These are phyloP conservation scores for Bombus turneri DNA, from an alignment of 1,140 invertebrate genomes.

Conservation along the genomic window DNA sequence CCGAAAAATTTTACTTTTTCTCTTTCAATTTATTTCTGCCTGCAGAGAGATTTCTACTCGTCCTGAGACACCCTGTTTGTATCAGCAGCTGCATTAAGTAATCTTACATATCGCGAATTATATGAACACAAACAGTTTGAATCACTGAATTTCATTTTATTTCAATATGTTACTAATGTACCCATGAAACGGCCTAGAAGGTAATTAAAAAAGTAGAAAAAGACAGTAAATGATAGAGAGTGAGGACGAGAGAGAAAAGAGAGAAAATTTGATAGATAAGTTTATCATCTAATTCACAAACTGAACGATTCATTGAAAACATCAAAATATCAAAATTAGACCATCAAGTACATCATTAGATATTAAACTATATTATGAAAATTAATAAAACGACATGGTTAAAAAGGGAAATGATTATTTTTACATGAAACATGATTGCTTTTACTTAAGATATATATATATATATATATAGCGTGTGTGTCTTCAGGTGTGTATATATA, in stretches of 20 bases:
- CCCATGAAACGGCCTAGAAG: not conserved
- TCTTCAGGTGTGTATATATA: not conserved
- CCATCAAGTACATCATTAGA: not conserved
- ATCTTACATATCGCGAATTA: not conserved
- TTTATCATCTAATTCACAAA: slow-evolving; percentile 23
- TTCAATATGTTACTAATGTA: not conserved
- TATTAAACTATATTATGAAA: not conserved
- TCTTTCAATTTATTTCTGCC: not conserved
- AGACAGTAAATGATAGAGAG: not conserved
- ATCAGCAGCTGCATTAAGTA: not conserved
- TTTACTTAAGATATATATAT: not conserved
- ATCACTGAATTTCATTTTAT: not conserved
- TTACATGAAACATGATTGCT: not conserved
- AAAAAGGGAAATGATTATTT: not conserved
- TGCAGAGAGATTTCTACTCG: not conserved
- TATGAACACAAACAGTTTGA: not conserved
- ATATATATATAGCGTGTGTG: not conserved
- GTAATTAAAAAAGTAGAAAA: not conserved
- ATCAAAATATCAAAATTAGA: slow-evolving; percentile 49
- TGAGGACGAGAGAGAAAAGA: too few relatives aligned
- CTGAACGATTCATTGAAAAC: slow-evolving; percentile 42
- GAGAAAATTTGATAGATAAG: not conserved
- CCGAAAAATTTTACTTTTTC: not conserved
- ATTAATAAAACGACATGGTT: too few relatives aligned
- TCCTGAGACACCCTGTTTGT: not conserved